Percentiles rank a stretch among this genome's conserved stretches.
phyloP scores from a whole-genome alignment of 2,888 invertebrate species.

The Chaetogeoica ovagalla region DNA sequence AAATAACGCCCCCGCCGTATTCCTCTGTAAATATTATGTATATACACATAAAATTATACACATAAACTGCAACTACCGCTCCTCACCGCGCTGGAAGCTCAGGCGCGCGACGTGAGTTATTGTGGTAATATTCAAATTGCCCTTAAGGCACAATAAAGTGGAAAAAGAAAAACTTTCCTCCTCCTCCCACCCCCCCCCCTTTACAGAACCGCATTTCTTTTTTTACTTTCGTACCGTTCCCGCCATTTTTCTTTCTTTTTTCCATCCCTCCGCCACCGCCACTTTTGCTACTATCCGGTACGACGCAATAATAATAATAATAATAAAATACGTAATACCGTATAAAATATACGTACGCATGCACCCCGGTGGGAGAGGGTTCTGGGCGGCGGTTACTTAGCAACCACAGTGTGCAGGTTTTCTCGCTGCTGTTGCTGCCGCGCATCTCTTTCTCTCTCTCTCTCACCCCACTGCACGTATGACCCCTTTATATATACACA shows the following conservation, averaged over 20 bases:
- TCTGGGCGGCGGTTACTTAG: conserved; percentile 34
- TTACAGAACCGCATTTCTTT: conserved; percentile 1
- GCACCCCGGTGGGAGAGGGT: conserved; percentile 31
- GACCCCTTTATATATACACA: conserved; percentile 5
- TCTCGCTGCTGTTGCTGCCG: too few relatives aligned
- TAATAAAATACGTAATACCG: too few relatives aligned
- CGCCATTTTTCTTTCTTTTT: too few relatives aligned
- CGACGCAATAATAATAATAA: too few relatives aligned
- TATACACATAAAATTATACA: not conserved
- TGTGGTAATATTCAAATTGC: conserved; percentile 48
- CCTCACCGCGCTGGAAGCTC: not conserved
- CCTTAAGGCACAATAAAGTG: conserved; percentile 37
- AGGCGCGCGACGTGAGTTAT: conserved; percentile 41
- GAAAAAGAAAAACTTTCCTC: conserved; percentile 46
- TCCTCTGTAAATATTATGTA: not conserved
- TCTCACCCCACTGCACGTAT: conserved; percentile 8
- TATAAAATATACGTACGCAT: conserved; percentile 10
- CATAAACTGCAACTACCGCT: too few relatives aligned
- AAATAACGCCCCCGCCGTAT: conserved; percentile 19
- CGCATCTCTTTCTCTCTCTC: not conserved
- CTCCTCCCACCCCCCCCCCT: not conserved
- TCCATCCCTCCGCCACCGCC: too few relatives aligned
- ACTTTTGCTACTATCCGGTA: too few relatives aligned
- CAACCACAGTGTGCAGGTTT: conserved; percentile 30
- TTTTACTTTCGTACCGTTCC: not conserved